Base-by-base conservation (phyloP, 2,888 invertebrate species). In the Imbricaverruca yamaguchii region DNA sequence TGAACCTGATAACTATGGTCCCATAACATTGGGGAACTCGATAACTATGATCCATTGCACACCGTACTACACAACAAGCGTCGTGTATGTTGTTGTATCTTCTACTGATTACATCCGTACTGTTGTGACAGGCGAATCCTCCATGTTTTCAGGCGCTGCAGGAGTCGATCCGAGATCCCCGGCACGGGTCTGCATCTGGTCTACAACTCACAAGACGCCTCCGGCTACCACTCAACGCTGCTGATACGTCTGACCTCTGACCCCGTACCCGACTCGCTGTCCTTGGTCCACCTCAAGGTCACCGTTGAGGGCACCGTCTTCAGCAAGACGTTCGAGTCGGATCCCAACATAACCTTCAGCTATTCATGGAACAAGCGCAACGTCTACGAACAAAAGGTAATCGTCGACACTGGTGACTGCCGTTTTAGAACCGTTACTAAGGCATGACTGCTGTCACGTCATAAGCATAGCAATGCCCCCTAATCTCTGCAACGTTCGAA, bases 331-430 rank as follows among this genome's bases (percentile, higher is more conserved):
- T 97, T 98, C 87, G 98, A 98, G 88, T 97, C 98, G 0, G 97
- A 97, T 87, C 95, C 97, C 0, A 94, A 96, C 87, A 89, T 99
- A 82, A 94, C 94, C 81, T 97, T 97, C 88, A 96, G 95, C 13
- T 99, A 97, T 87, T 95, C 97, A 4, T 99, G 99, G 99, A 97
- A 97, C 88, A 95, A 97, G 87, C 90, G 96, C 83, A 98, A 99
- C 87, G 97, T 97, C 77, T 99, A 98, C 89, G 94, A 95, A 86
- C 97, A 98, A 89, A 97, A 96, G 89, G 95, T 91, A 82, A 84
- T 82, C n/a, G 67, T 21, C 21, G n/a, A 65, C n/a, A n/a, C 1
- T 39, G 39, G 39, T 39, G 39, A 39, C 39, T 39, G 39, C 4
- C 39, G 39, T 39, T 4, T n/a, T n/a, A n/a, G n/a, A n/a, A n/a